Evolutionary conservation across 37 sponge, comb jelly and placozoan species (phyloP), one percentile per base, ranked within the genome.

Genomic region (Crambe crambe): DNA sequence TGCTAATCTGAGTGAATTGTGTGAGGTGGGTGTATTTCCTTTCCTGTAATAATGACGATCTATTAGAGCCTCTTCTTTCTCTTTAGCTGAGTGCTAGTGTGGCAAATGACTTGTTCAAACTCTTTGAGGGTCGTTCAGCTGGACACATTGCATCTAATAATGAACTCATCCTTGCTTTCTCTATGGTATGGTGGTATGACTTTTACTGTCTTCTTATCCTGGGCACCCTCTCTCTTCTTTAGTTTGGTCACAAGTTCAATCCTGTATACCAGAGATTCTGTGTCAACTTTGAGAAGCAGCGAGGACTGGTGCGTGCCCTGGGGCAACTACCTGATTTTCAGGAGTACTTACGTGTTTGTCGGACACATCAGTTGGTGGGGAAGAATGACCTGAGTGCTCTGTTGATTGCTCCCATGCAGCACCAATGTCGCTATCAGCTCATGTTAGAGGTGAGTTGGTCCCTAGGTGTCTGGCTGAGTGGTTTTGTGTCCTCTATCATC

Each of bases 211-310:
- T 54, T 20, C 18, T 12, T 54, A 12, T 54, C 12, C 12, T 12
- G 18, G 12, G 18, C 56, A 54, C 56, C 12, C 56, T 54, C 23
- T 34, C 40, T 65, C 32, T 5, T 40, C 51, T 82, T 8, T 39
- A 85, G 86, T 85, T 85, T 85, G 86, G 86, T 3, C 86, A 78
- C 79, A 85, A 85, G 65, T 78, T 78, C 40, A 85, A 85, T 56
- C 86, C 86, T 21, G 86, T 85, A 26, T 85, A 85, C 73, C 78
- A 85, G 73, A 25, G 73, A 30, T 85, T 85, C 70, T 85, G 86
- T 62, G 78, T 78, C 44, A 85, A 85, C 60, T 72, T 64, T 71
- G 86, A 85, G 73, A 70, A 85, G 29, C 72, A 85, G 65, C 39
- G 79, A 61, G 79, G 86, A 8, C 78, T 63, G 31, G 40, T 85